Base-by-base conservation (phyloP, 2,113 vertebrate species). In the Trinectes maculatus region DNA sequence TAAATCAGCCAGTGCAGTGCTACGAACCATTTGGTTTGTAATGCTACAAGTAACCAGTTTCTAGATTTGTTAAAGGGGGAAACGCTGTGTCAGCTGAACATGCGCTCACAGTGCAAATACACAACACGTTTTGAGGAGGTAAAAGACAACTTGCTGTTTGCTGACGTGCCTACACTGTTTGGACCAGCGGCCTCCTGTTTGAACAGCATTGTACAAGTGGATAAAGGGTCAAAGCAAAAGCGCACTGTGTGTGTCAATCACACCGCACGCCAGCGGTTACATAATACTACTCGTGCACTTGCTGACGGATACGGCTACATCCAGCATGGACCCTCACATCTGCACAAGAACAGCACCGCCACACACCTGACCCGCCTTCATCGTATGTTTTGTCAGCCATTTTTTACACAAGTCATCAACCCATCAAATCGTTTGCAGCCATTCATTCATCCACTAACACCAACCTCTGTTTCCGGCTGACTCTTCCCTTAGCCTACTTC, bases 241-340 rank as follows among this genome's bases (percentile, higher is more conserved):
- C 59, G 63, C 72, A 56, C 47, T 2, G 52, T 61, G 63, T 81
- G 62, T 61, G 46, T 76, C 44, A 2, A 69, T 70, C 64, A 28
- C 13, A 24, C 40, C 62, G 64, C 77, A 82, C 70, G 74, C 53
- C 61, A 71, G 63, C n/a, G 5, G 61, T 91, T 89, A 71, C 56
- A 47, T 77, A 89, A 91, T 75, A 52, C 57, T 82, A 85, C 85
- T 82, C 85, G 77, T 57, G 51, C 66, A 81, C 70, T 79, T 37
- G 58, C 58, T 52, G 64, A 43, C 37, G 34, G 67, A 25, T 63
- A 26, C 66, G 60, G 49, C 55, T 80, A 71, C 66, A 68, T 36
- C 22, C 57, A 52, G 26, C 44, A 15, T 59, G 63, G 69, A 55
- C 22, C 44, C 16, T 71, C 42, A 60, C 53, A 36, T 48, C 34